These are phyloP conservation scores for Basileuterus tristriatus DNA, from an alignment of 2,797 vertebrate species.

Conservation along the genomic window DNA sequence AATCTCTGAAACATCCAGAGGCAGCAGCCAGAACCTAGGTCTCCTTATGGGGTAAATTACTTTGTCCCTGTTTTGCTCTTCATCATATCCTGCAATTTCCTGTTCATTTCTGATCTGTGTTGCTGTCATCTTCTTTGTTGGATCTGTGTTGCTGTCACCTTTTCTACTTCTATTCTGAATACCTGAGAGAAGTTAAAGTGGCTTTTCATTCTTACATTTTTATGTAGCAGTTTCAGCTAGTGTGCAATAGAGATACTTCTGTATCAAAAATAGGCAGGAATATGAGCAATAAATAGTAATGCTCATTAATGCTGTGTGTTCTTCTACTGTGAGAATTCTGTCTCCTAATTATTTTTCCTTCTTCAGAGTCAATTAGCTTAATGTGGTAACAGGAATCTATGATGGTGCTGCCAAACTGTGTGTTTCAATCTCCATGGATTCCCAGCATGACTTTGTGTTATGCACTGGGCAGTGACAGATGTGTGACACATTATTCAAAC, in stretches of 20 bases:
- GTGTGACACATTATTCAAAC: slow-evolving; percentile 36
- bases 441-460: background rate
- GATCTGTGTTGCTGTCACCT: background rate
- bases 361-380: slow-evolving; percentile 42
- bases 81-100: background rate
- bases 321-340: background rate
- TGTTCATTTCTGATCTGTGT: background rate
- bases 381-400: slow-evolving; percentile 13
- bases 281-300: background rate
- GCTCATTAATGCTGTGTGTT: background rate
- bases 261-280: background rate
- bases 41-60: background rate
- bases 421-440: slow-evolving; percentile 1
- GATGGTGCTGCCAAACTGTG: slow-evolving; percentile 7
- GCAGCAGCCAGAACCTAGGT: background rate
- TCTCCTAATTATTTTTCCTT: slow-evolving; percentile 21
- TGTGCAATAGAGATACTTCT: background rate
- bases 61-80: background rate
- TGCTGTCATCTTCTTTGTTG: background rate
- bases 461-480: slow-evolving; percentile 27
- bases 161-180: background rate
- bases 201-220: background rate
- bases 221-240: background rate
- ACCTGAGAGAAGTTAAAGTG: background rate
- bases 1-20: background rate